phyloP scores from a whole-genome alignment of 30 jellyfish, hydroid and myxozoan species.

The Aurelia aurita region DNA sequence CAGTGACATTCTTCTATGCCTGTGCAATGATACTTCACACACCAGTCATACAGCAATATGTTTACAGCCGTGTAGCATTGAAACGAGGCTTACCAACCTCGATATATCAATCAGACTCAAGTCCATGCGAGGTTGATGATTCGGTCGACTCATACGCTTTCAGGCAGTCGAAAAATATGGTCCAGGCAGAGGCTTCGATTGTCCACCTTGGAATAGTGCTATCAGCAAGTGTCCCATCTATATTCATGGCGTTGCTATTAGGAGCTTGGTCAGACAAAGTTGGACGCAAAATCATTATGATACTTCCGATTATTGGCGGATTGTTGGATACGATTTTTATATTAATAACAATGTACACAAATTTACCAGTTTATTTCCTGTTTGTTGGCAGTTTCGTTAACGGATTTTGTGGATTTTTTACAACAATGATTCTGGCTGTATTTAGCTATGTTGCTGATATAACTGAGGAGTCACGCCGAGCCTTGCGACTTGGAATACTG shows the following conservation, averaged over 20 bases:
- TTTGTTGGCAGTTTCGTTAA: conserved; percentile 90
- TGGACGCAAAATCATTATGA: conserved; percentile 87
- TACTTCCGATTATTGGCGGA: conserved; percentile 95
- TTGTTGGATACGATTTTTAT: conserved; percentile 77
- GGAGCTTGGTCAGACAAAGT: conserved; percentile 99
- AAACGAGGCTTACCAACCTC: conserved; percentile 75
- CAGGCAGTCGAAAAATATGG: conserved; percentile 64
- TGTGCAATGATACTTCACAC: conserved; percentile 99
- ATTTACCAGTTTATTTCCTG: conserved; percentile 80
- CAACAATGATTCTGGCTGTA: conserved; percentile 96
- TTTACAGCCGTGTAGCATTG: conserved; percentile 78
- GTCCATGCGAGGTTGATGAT: conserved; percentile 74
- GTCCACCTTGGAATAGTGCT: conserved; percentile 91
- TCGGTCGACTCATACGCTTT: conserved; percentile 25
- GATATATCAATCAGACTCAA: conserved; percentile 76
- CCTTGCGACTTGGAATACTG: conserved; percentile 84
- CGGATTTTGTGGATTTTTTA: conserved; percentile 95
- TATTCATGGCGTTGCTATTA: conserved; percentile 90
- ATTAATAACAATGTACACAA: conserved; percentile 74
- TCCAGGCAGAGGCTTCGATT: conserved; percentile 90
- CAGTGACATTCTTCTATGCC: conserved; percentile 98
- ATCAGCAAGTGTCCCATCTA: conserved; percentile 93
- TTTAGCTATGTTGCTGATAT: conserved; percentile 94
- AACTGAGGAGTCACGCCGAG: conserved; percentile 90
- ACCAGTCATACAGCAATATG: conserved; percentile 96